Conservation (phyloP, 2,113 vertebrate genomes). For the Rhodinocichla rosea region DNA sequence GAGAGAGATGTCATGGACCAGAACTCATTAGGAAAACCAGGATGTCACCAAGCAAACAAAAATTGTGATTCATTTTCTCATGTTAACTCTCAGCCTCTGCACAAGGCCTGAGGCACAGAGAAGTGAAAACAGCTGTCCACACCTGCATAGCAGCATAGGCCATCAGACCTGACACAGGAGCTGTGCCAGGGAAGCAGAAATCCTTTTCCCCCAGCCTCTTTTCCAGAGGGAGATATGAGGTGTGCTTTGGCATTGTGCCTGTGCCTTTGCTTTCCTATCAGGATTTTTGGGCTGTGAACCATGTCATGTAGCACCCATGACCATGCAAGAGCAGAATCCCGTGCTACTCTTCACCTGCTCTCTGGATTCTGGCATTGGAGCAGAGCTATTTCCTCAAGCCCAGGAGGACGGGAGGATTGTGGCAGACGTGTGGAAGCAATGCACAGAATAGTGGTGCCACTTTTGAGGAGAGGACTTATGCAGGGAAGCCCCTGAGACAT, state of each 20-base stretch:
- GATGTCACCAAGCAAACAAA: background rate
- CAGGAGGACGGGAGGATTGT: background rate
- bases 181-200: background rate
- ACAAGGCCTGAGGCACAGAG: background rate
- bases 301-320: background rate
- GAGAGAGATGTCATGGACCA: background rate
- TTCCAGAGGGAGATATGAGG: background rate
- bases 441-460: background rate
- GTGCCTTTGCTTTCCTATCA: background rate
- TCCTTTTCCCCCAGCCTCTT: background rate
- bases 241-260: background rate
- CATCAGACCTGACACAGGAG: background rate
- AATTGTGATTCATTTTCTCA: background rate
- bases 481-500: background rate
- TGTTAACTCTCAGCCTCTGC: background rate
- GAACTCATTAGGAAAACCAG: background rate
- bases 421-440: rapidly evolving
- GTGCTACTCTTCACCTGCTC: background rate
- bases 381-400: background rate
- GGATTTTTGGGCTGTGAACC: background rate
- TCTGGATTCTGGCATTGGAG: background rate
- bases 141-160: background rate
- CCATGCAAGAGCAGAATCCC: background rate
- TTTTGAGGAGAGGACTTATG: background rate
- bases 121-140: background rate